These are phyloP conservation scores for Tyrannus savana DNA, from an alignment of 2,113 vertebrate genomes.

Conservation along the genomic window DNA sequence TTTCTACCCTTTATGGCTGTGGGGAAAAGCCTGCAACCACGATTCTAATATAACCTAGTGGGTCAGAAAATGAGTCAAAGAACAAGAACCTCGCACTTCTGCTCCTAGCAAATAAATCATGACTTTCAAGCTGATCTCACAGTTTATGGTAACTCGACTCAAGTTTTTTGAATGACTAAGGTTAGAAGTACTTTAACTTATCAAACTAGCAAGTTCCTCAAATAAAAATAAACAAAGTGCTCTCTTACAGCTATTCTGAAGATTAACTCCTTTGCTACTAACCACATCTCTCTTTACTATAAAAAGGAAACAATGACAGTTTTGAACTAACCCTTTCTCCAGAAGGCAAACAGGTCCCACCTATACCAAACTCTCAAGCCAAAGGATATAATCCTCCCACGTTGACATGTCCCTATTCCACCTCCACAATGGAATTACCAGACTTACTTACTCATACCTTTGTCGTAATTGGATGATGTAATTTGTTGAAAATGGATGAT, in stretches of 20 bases:
- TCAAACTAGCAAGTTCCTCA: not conserved
- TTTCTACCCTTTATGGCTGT: not conserved
- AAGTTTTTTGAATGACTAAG: not conserved
- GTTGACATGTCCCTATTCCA: not conserved
- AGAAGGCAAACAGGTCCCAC: not conserved
- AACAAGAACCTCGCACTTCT: not conserved
- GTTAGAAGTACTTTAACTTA: not conserved
- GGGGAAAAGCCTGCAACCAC: not conserved
- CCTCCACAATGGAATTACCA: not conserved
- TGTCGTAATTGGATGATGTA: not conserved
- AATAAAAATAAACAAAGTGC: not conserved
- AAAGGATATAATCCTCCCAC: not conserved
- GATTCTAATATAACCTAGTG: not conserved
- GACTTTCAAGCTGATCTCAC: not conserved
- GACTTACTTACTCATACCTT: not conserved
- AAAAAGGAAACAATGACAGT: not conserved
- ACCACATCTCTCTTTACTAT: not conserved
- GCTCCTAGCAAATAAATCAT: not conserved
- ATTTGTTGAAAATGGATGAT: not conserved
- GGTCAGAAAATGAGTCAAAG: not conserved
- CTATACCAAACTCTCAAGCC: not conserved
- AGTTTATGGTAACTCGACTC: not conserved
- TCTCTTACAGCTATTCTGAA: not conserved
- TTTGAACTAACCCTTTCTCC: not conserved
- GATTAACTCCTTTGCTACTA: not conserved